These are phyloP conservation scores for Bagarius yarrelli DNA, from an alignment of 2,113 vertebrate genomes.

Conservation along the genomic window DNA sequence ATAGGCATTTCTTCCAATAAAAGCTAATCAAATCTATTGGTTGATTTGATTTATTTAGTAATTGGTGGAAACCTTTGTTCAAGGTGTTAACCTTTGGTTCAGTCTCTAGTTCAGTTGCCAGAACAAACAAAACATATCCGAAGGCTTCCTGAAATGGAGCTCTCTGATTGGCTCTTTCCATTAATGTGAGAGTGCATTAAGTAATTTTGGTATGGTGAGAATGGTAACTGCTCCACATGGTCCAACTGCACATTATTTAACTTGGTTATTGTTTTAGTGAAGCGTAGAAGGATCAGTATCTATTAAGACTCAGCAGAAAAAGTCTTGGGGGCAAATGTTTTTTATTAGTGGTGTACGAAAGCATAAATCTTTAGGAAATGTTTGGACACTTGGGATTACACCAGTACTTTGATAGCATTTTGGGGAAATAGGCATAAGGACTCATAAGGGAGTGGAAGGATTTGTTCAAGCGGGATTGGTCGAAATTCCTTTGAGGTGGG, in stretches of 20 bases:
- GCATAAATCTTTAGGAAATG: background rate
- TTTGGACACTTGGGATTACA: background rate
- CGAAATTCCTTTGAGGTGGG: background rate
- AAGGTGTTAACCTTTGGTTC: background rate
- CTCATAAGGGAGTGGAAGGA: background rate
- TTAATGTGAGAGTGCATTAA: background rate
- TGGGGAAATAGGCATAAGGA: background rate
- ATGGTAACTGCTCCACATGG: conserved; percentile 11
- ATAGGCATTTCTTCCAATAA: background rate
- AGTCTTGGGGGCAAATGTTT: too few relatives aligned
- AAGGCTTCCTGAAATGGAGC: background rate
- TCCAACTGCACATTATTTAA: background rate
- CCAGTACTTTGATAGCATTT: background rate
- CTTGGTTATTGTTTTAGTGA: background rate
- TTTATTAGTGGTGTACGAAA: background rate
- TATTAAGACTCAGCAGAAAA: background rate
- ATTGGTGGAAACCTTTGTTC: background rate
- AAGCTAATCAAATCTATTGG: background rate
- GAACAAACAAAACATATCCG: background rate
- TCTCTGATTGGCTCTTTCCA: background rate
- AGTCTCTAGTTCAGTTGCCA: background rate
- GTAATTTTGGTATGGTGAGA: background rate
- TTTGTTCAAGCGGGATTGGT: background rate
- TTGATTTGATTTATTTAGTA: too few relatives aligned
- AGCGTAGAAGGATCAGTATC: too few relatives aligned